These are phyloP conservation scores for Engraulis encrasicolus DNA, from an alignment of 2,113 vertebrate genomes.

Conservation along the genomic window DNA sequence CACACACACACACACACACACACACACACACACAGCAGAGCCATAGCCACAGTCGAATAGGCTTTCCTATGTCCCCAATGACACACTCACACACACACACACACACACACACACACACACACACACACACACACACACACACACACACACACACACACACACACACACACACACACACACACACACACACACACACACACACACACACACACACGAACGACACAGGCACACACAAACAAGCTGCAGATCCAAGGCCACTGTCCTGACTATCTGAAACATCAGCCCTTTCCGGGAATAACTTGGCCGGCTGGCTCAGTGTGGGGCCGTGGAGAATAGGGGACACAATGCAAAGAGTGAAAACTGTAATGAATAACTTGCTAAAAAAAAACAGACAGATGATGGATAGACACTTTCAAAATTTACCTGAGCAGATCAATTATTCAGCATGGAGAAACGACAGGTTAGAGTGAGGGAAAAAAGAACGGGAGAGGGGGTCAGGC, in stretches of 20 bases:
- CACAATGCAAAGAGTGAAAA: background rate
- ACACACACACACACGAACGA: constrained; percentile 37
- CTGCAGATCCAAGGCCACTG: constrained; percentile 50
- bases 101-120: constrained; percentile 39
- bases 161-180: constrained; percentile 35
- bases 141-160: constrained; percentile 29
- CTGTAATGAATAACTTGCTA: background rate
- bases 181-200: constrained; percentile 29
- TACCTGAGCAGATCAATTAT: background rate
- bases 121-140: background rate
- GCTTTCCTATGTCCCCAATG: constrained; percentile 32
- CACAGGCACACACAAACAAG: constrained; percentile 6
- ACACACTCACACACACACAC: constrained; percentile 21
- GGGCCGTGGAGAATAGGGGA: background rate
- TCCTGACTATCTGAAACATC: constrained; percentile 42
- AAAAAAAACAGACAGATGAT: background rate
- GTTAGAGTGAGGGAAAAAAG: no score
- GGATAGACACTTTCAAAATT: background rate
- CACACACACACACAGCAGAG: no score
- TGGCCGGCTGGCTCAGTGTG: constrained; percentile 36
- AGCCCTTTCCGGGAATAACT: constrained; percentile 48
- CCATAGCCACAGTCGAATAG: no score
- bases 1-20: constrained; percentile 36
- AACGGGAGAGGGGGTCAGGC: background rate
- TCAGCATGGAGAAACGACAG: background rate